A percentile compares a stretch with the other conserved stretches of the same genome.
Conservation (phyloP, 2,113 vertebrate species). For the Cryptotis parvus region DNA sequence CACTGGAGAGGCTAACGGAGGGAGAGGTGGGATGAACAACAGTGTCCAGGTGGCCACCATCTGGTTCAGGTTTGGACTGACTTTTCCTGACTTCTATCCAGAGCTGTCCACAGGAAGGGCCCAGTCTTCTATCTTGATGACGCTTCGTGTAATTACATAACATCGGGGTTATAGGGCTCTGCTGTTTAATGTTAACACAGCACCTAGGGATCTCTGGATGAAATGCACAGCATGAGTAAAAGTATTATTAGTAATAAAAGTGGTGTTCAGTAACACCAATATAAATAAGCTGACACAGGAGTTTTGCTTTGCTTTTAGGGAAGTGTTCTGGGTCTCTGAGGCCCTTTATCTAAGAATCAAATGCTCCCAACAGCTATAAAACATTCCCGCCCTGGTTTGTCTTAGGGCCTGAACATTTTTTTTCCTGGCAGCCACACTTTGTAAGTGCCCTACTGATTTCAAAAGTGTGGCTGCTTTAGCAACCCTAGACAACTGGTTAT, state of each 20-base stretch:
- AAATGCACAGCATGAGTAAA: conserved; percentile 20
- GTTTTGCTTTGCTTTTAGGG: neutral
- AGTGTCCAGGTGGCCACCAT: neutral
- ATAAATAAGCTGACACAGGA: conserved; percentile 50
- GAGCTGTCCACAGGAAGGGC: neutral
- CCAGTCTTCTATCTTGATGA: neutral
- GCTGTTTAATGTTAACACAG: neutral
- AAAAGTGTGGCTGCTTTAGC: neutral
- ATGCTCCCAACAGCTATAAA: conserved; percentile 47
- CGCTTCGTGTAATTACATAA: conserved; percentile 7
- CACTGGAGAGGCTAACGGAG: neutral
- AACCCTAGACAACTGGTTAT: neutral
- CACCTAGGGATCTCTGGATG: neutral
- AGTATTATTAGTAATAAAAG: conserved; percentile 68
- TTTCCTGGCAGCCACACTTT: conserved; percentile 25
- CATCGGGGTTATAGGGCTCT: neutral
- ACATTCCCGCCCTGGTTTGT: conserved; percentile 56
- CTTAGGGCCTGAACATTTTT: conserved; percentile 24
- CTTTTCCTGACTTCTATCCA: neutral
- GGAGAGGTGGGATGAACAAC: neutral
- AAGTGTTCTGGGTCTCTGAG: neutral
- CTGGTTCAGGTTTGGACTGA: neutral
- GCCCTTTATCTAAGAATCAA: conserved; percentile 61
- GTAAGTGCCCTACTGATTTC: conserved; percentile 3
- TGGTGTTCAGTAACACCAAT: conserved; percentile 34